phyloP scores from a whole-genome alignment of 1,140 invertebrate species.

The Augochlora pura region DNA sequence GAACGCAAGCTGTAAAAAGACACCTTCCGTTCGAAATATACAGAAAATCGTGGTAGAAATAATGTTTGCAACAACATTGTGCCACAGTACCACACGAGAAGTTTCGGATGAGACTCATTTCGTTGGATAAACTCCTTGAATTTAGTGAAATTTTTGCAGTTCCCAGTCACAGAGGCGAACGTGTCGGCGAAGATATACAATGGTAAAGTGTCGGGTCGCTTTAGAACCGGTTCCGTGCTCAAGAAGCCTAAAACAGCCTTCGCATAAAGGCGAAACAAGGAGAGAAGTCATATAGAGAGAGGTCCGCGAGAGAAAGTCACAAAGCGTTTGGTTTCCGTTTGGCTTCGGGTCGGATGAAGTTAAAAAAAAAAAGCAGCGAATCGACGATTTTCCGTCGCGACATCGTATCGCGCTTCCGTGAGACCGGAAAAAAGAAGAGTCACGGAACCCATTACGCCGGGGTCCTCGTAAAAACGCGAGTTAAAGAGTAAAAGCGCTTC shows the following conservation, averaged over 20 bases:
- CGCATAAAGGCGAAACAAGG: not conserved
- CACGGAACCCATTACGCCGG: conserved; percentile 18
- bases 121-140: too few species aligned
- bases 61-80: too few species aligned
- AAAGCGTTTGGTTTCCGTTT: not conserved
- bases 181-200: not conserved
- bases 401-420: conserved; percentile 16
- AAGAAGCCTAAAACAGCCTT: not conserved
- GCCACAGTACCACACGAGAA: too few species aligned
- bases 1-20: too few species aligned
- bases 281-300: too few species aligned
- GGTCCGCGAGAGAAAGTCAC: not conserved
- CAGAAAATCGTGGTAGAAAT: too few species aligned
- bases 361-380: not conserved
- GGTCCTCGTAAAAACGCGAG: conserved; percentile 41
- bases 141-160: too few species aligned
- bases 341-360: not conserved
- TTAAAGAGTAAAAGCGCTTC: conserved; percentile 34
- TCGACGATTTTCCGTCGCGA: conserved; percentile 32
- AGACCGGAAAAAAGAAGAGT: conserved; percentile 24
- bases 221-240: conserved; percentile 8
- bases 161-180: too few species aligned
- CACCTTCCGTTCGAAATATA: too few species aligned
- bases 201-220: not conserved
- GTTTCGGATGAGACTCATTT: too few species aligned